Percentiles rank a stretch among this genome's conserved stretches.
Evolutionary conservation across 2,797 vertebrate genomes (phyloP).

Genomic region (Hypotaenidia okinawae): DNA sequence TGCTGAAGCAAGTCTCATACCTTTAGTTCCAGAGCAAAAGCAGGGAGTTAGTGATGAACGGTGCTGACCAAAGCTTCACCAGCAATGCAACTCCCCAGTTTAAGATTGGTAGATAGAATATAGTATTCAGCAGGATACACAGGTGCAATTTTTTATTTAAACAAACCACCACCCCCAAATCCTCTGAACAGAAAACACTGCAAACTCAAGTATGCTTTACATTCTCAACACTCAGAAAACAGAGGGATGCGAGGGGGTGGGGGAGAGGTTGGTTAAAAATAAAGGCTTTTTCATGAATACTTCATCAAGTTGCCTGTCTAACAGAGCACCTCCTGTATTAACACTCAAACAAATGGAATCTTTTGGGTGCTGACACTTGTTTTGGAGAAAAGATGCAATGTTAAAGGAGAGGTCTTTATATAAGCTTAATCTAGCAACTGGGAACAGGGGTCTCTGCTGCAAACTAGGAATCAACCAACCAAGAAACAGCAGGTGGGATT

Average conservation of each 20-base stretch:
- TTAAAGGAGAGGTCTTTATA: not conserved
- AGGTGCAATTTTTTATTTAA: not conserved
- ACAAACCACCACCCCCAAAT: not conserved
- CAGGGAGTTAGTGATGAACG: rapidly evolving
- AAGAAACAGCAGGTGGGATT: not conserved
- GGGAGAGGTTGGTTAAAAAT: not conserved
- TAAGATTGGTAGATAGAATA: not conserved
- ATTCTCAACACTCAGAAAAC: not conserved
- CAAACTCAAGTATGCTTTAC: not conserved
- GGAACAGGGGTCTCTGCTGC: not conserved
- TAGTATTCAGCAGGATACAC: not conserved
- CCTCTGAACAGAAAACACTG: not conserved
- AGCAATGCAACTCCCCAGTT: not conserved
- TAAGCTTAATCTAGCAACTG: not conserved
- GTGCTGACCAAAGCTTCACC: not conserved
- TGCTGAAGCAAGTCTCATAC: not conserved
- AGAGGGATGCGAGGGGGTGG: not conserved
- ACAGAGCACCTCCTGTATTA: not conserved
- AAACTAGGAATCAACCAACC: not conserved
- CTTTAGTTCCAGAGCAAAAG: not conserved
- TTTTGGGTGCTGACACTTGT: not conserved
- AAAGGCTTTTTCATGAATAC: not conserved
- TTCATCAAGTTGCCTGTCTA: not conserved
- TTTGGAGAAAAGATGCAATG: not conserved
- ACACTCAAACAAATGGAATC: not conserved